Base-by-base conservation (phyloP, 2,888 invertebrate species). In the Orthosia cruda region DNA sequence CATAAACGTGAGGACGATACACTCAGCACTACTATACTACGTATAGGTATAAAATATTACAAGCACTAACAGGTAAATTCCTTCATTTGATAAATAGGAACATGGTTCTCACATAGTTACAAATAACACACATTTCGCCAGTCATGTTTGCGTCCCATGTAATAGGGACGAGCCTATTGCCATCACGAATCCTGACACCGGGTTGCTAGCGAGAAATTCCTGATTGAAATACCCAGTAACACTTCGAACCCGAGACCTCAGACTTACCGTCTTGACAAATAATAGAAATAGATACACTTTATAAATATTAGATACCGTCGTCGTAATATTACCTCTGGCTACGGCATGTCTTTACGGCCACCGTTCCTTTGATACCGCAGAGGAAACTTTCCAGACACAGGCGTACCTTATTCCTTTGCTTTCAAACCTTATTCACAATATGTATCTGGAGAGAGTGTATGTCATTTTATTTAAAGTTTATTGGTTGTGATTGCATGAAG, bases 311-410 rank as follows among this genome's bases (percentile, higher is more conserved):
- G 12, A 18, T 15, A 50, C 5, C 23, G 49, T 71, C 23, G 55
- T 59, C 55, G 50, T 71, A 64, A 59, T 64, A 64, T 58, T 40
- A 55, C 40, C 45, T 57, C 11, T 40, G 23, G 49, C 32, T 67
- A 32, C 23, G 55, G 76, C 76, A 80, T 69, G 66, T 62, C 67
- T 63, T 49, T 65, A 69, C 61, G 65, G 32, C 61, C 58, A 63
- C 54, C 63, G 69, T 67, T 70, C 68, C 66, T 70, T 74, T 68
- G 63, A 50, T 62, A 74, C 49, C 57, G 13, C 23, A 69, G 50
- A 61, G 69, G 71, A 80, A 84, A 85, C 81, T 85, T 86, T 84
- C 74, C 80, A 86, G 80, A 77, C 83, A 59, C 77, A 83, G 73
- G 74, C 83, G 62, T 71, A 64, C 45, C 45, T 32, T 74, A 64